Base-by-base conservation (phyloP, 2,888 invertebrate species). In the Dinocampus coccinellae region DNA sequence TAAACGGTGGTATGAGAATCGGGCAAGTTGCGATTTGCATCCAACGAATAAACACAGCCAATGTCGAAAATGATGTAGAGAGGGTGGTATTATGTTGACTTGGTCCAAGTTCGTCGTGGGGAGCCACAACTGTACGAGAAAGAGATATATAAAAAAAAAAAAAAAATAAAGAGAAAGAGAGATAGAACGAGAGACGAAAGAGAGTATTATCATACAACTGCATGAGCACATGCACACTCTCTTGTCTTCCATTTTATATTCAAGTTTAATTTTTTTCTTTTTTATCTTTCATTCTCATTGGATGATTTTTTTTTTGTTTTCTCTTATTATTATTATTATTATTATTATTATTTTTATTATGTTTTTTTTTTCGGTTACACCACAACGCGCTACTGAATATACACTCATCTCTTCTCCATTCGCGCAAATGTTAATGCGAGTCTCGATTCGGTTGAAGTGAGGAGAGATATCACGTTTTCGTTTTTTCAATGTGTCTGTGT, bases 11-110 rank as follows among this genome's bases (percentile, higher is more conserved):
- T 76, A 76, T 75, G 77, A 78, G 79, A 77, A n/a, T 75, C 80
- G 77, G 76, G 77, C 73, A 69, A 75, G 73, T 72, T 74, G 70
- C 78, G 77, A 84, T 82, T 83, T 81, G 80, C 83, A 83, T 82
- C 73, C 73, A 77, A 78, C 80, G n/a, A 79, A 80, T 83, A 81
- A 83, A 82, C 78, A 81, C n/a, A n/a, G 77, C 76, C 78, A 76
- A 74, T 77, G 80, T 83, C 81, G 81, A 82, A 84, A 82, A 82
- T 82, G 81, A 83, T 82, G 80, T 79, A 82, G 80, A 78, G 78
- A 78, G 75, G 77, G 57, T 52, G 66, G 22, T 22, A n/a, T 22
- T n/a, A 22, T 60, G 39, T 16, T 34, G 73, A 75, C 71, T 73
- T 69, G 72, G 69, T 64, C 65, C 72, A 63, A n/a, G n/a, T n/a